phyloP scores from a whole-genome alignment of 2,113 vertebrate genomes.

The Balaenoptera acutorostrata region DNA sequence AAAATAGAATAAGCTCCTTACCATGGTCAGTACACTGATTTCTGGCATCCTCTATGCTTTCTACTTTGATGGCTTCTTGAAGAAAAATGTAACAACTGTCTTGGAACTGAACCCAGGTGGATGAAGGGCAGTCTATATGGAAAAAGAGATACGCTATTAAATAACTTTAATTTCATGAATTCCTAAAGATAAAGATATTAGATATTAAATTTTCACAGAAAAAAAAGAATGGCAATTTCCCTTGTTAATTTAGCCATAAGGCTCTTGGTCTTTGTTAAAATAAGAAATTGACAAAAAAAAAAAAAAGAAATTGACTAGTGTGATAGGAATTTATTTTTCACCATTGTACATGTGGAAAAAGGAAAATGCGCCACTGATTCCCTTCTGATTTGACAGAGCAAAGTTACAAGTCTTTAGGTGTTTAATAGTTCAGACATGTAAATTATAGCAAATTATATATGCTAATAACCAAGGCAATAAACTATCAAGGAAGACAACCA shows the following conservation, averaged over 20 bases:
- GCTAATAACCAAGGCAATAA: neutral
- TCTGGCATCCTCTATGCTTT: slow-evolving; percentile 70
- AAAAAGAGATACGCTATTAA: slow-evolving; percentile 35
- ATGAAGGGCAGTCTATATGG: slow-evolving; percentile 74
- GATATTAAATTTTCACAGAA: neutral
- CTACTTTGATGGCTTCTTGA: slow-evolving; percentile 46
- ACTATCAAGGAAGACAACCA: neutral
- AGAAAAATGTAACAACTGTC: slow-evolving; percentile 78
- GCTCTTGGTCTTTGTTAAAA: slow-evolving; percentile 20
- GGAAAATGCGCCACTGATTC: neutral
- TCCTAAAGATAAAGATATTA: neutral
- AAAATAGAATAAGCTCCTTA: slow-evolving; percentile 43
- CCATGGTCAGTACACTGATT: slow-evolving; percentile 72
- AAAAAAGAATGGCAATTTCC: neutral
- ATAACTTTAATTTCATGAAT: slow-evolving; percentile 12
- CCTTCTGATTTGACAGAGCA: neutral
- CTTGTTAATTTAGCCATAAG: neutral
- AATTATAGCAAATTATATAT: neutral
- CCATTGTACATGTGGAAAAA: neutral
- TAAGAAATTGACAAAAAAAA: neutral
- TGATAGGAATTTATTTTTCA: slow-evolving; percentile 9
- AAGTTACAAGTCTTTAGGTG: neutral
- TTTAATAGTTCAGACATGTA: neutral
- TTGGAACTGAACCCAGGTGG: slow-evolving; percentile 75
- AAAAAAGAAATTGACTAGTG: neutral